Base-by-base conservation (phyloP, 2,797 vertebrate species). In the Taenioides sp. region DNA sequence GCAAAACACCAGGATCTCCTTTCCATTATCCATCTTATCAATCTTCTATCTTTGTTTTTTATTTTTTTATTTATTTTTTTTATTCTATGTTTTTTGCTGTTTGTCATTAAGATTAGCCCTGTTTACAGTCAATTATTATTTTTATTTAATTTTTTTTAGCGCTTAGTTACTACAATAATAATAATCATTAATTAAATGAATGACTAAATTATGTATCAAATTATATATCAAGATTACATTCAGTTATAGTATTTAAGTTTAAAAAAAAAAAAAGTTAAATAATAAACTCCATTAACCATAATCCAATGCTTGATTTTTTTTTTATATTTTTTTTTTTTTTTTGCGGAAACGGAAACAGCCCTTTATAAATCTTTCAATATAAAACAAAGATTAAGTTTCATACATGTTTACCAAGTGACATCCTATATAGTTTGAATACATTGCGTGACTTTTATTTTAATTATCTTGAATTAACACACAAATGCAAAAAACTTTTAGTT, bases 321-420 rank as follows among this genome's bases (percentile, higher is more conserved):
- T 31, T 31, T 31, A 4, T 31, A 3, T 28, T 28, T 3, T 43
- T 43, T 43, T 14, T 12, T 43, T 43, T 17, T 47, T 47, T 47
- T 47, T 3, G 78, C 58, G 81, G 84, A 90, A 92, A 68, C 89
- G 92, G 93, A 94, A 87, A 84, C 60, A 77, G 76, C 75, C 55
- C 28, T 69, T 22, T n/a, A 69, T 78, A 75, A 80, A 81, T 83
- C 83, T 63, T 63, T 63, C 22, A 14, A 22, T 5, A 0, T 63
- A 63, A 43, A 63, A 16, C 18, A 40, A 63, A 5, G 4, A 14
- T 23, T 2, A 43, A 11, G 5, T 23, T 43, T 63, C 64, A 28
- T 10, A 27, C 5, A 28, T 9, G 23, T 25, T 27, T 7, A 28
- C 7, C 2, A 25, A 27, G 49, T 34, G 28, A 14, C 20, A 14